Evolutionary conservation across 2,797 vertebrate species (phyloP), one percentile per base, ranked within the genome.

Genomic region (Acanthurus leucopareius): DNA sequence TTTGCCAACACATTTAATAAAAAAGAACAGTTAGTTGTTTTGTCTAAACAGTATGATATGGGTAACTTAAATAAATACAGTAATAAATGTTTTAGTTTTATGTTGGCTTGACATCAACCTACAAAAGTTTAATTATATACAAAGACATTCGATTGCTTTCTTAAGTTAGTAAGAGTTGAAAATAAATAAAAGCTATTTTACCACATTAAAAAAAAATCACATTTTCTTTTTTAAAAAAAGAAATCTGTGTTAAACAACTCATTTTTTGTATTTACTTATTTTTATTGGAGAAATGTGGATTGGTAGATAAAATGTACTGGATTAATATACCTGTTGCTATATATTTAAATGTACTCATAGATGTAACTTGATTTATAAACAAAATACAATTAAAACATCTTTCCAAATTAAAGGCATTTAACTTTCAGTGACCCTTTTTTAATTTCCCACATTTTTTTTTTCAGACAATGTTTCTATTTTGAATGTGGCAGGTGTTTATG

Each of bases 401-500:
- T 44, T 42, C 14, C 2, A 5, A 40, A 56, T 20, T n/a, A 47
- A 38, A 54, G 68, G 0, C 32, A 59, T 14, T 1, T 11, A 53
- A 35, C 51, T 48, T 64, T 35, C 11, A 57, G 4, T 69, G 51
- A 80, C 54, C 28, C 10, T 67, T 78, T 51, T 28, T 71, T 32
- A 51, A 57, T 57, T 38, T 10, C 19, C 45, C 53, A 57, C 1
- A 8, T 66, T 44, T 19, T 28, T 32, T 45, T n/a, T 56, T 59
- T 22, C 59, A 10, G 5, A 25, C 10, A 10, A 45, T 3, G 8
- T 57, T 42, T 73, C 60, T 80, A 28, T 76, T 85, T 73, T 79
- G 70, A 80, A 64, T 75, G 70, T 28, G 68, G 79, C 91, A 91
- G 92, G 82, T 92, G 92, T 93, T 91, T 80, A 64, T 17, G 57